A percentile compares a stretch with the other conserved stretches of the same genome.
Evolutionary conservation across 2,888 invertebrate species (phyloP).

Genomic region (Leptinotarsa tumamoca): DNA sequence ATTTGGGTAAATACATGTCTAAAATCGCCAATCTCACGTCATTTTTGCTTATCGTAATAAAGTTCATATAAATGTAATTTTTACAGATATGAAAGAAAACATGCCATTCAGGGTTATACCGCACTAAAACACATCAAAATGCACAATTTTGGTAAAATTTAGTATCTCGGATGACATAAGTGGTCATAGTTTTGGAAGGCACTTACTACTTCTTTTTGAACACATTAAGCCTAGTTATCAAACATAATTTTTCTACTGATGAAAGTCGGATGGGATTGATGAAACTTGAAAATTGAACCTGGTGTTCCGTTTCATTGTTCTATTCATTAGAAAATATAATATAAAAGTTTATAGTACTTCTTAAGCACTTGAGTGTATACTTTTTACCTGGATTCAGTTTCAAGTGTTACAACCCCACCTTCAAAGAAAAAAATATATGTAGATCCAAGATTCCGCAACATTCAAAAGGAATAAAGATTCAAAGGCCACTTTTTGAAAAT

Average conservation of each 20-base stretch:
- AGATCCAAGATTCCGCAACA: slow-evolving; percentile 56
- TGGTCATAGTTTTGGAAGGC: slow-evolving; percentile 82
- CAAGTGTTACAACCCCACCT: neutral
- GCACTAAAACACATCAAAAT: slow-evolving; percentile 68
- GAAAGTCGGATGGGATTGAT: neutral
- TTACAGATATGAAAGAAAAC: slow-evolving; percentile 68
- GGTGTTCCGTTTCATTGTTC: too few species aligned
- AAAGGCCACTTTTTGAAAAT: slow-evolving; percentile 68
- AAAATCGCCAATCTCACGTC: slow-evolving; percentile 64
- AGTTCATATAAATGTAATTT: slow-evolving; percentile 56
- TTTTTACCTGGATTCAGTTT: neutral
- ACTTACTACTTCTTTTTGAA: slow-evolving; percentile 85
- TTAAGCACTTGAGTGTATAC: neutral
- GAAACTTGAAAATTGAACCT: slow-evolving; percentile 11
- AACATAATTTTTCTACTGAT: slow-evolving; percentile 52
- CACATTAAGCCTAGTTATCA: slow-evolving; percentile 78
- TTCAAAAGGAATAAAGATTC: slow-evolving; percentile 58
- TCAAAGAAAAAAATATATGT: slow-evolving; percentile 37
- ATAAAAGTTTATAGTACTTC: slow-evolving; percentile 1
- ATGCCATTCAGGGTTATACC: slow-evolving; percentile 85
- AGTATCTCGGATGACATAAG: slow-evolving; percentile 66
- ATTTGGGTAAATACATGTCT: slow-evolving; percentile 60
- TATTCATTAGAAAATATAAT: neutral
- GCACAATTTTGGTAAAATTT: slow-evolving; percentile 64
- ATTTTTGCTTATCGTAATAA: slow-evolving; percentile 62